These are phyloP conservation scores for Diabrotica virgifera DNA, from an alignment of 1,140 invertebrate genomes.

Conservation along the genomic window DNA sequence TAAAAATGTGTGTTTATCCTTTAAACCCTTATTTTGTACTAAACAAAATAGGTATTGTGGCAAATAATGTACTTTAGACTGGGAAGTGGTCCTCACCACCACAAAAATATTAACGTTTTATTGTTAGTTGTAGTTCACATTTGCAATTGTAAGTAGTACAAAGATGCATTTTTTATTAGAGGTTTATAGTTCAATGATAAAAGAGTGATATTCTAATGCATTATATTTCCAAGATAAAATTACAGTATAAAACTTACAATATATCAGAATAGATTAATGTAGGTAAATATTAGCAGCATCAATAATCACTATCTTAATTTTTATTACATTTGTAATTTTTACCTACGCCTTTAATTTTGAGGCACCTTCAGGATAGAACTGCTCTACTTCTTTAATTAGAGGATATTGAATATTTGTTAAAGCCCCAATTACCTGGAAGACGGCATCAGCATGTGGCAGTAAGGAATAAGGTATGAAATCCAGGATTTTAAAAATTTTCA, in stretches of 20 bases:
- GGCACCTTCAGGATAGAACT: neutral
- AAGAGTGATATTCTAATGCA: no score
- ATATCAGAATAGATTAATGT: neutral
- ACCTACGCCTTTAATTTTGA: neutral
- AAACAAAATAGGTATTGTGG: no score
- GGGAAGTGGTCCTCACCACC: no score
- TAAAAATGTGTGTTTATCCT: no score
- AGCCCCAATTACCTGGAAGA: slow-evolving; percentile 16
- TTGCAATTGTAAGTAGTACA: no score
- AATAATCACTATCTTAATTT: neutral
- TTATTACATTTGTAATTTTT: neutral
- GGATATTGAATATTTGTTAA: slow-evolving; percentile 21
- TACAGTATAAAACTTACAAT: neutral
- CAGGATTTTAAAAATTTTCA: slow-evolving; percentile 22
- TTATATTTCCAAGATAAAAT: neutral
- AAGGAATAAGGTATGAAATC: slow-evolving; percentile 10
- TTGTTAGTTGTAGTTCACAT: no score
- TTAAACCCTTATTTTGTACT: no score
- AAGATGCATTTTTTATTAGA: no score
- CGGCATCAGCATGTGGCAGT: neutral
- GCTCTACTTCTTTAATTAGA: slow-evolving; percentile 18
- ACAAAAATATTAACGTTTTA: no score
- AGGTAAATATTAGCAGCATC: neutral
- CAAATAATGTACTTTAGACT: no score
- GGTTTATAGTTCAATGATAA: no score